Conservation (phyloP, 2,888 invertebrate genomes). For the Colostygia pectinataria region DNA sequence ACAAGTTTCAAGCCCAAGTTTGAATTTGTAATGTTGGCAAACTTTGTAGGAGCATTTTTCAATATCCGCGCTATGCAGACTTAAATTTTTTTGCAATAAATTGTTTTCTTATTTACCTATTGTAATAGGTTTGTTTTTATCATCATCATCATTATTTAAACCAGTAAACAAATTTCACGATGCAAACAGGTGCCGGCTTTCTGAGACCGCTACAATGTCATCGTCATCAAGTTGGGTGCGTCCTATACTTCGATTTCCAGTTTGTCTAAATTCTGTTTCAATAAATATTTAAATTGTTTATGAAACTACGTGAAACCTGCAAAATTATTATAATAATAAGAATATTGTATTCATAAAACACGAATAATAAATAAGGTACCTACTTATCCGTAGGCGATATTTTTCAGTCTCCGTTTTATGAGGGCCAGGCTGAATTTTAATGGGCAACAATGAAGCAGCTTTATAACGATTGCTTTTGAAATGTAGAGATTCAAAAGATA, state of each 20-base stretch:
- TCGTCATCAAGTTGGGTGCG: too few species aligned
- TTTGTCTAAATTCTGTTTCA: conserved; percentile 1
- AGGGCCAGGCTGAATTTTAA: conserved; percentile 46
- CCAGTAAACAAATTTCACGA: too few species aligned
- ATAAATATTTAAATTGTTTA: background rate
- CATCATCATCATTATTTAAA: too few species aligned
- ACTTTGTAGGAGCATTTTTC: conserved; percentile 18
- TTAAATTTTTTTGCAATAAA: conserved; percentile 5
- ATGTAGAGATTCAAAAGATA: conserved; percentile 23
- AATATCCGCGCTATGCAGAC: conserved; percentile 13
- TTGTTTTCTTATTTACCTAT: conserved; percentile 2
- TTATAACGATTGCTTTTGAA: conserved; percentile 21
- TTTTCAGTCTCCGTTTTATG: conserved; percentile 41
- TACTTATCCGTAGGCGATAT: conserved; percentile 44
- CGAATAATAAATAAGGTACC: conserved; percentile 30
- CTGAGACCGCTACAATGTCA: too few species aligned
- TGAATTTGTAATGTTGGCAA: conserved; percentile 32
- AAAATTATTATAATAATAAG: too few species aligned
- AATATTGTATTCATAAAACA: conserved; percentile 24
- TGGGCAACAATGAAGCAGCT: conserved; percentile 42
- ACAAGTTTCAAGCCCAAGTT: conserved; percentile 29
- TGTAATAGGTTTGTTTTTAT: too few species aligned
- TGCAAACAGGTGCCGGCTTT: too few species aligned
- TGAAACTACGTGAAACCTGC: too few species aligned
- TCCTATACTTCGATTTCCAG: too few species aligned